Percentiles rank a stretch among this genome's conserved stretches.
Evolutionary conservation across 2,888 invertebrate genomes (phyloP).

Genomic region (Drosophila silvestris): DNA sequence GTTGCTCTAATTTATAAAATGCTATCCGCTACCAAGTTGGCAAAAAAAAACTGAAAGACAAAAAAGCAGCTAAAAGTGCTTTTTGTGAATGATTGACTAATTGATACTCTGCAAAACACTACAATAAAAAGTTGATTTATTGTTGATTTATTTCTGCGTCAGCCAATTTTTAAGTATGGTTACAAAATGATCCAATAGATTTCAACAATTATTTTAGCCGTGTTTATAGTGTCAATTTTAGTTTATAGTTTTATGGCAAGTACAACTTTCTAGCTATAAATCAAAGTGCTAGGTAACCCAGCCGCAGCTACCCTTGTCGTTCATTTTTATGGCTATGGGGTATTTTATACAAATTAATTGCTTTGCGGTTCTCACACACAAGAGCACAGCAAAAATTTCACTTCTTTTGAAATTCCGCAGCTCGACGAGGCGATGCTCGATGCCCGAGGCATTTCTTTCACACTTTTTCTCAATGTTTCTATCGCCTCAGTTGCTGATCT

Average conservation of each 20-base stretch:
- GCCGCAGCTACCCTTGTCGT: constrained; percentile 15
- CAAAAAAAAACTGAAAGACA: constrained; percentile 28
- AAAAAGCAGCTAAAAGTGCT: constrained; percentile 20
- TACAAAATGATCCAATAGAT: not conserved
- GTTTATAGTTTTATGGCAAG: not conserved
- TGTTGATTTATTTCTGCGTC: not conserved
- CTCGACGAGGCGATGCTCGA: constrained; percentile 44
- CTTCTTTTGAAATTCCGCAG: constrained; percentile 80
- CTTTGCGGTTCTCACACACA: constrained; percentile 75
- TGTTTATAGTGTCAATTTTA: not conserved
- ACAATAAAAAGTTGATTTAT: not conserved
- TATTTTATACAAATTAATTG: constrained; percentile 77
- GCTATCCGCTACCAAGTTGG: constrained; percentile 72
- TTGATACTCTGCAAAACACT: constrained; percentile 31
- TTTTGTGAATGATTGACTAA: constrained; percentile 21
- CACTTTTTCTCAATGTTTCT: constrained; percentile 70
- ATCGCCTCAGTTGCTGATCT: constrained; percentile 55
- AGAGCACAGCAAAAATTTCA: constrained; percentile 76
- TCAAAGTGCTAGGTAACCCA: not conserved
- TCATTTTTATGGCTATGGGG: constrained; percentile 39
- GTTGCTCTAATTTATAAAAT: constrained; percentile 80
- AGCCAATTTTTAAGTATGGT: not conserved
- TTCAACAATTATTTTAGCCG: not conserved
- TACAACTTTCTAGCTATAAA: not conserved
- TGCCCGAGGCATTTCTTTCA: constrained; percentile 69